A percentile compares a stretch with the other conserved stretches of the same genome.
phyloP scores from a whole-genome alignment of 2,888 invertebrate genomes.

The Drosophila longiperda region DNA sequence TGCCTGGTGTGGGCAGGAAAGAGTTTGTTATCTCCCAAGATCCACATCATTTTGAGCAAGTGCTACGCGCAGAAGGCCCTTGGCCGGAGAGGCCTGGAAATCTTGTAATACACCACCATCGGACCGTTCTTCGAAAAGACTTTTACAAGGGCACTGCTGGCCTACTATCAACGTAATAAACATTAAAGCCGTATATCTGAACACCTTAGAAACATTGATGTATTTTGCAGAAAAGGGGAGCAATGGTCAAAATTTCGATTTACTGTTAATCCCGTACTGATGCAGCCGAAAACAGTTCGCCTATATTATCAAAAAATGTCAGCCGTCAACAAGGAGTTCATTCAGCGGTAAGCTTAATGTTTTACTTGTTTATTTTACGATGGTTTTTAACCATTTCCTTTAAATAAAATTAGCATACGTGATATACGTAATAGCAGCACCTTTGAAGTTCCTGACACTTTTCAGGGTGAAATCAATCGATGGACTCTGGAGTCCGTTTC shows the following conservation, averaged over 20 bases:
- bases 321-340: constrained; percentile 84
- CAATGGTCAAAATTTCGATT: constrained; percentile 88
- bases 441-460: constrained; percentile 84
- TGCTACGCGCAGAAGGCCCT: constrained; percentile 85
- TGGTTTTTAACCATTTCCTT: not conserved
- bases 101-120: constrained; percentile 83
- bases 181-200: not conserved
- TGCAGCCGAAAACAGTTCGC: constrained; percentile 87
- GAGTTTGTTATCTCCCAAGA: constrained; percentile 84
- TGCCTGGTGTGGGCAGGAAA: constrained; percentile 80
- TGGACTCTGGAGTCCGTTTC: constrained; percentile 87
- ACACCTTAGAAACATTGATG: not conserved
- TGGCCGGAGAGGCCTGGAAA: constrained; percentile 85
- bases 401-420: constrained; percentile 42
- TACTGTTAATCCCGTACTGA: constrained; percentile 88
- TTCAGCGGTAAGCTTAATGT: constrained; percentile 52
- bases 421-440: constrained; percentile 70
- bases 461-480: constrained; percentile 86
- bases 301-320: constrained; percentile 85
- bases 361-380: rapidly evolving
- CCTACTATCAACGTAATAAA: constrained; percentile 64
- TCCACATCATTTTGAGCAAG: constrained; percentile 86
- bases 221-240: constrained; percentile 78
- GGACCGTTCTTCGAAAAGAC: constrained; percentile 67
- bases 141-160: constrained; percentile 69